Conservation (phyloP, 2,888 invertebrate genomes). For the Corythucha ciliata region DNA sequence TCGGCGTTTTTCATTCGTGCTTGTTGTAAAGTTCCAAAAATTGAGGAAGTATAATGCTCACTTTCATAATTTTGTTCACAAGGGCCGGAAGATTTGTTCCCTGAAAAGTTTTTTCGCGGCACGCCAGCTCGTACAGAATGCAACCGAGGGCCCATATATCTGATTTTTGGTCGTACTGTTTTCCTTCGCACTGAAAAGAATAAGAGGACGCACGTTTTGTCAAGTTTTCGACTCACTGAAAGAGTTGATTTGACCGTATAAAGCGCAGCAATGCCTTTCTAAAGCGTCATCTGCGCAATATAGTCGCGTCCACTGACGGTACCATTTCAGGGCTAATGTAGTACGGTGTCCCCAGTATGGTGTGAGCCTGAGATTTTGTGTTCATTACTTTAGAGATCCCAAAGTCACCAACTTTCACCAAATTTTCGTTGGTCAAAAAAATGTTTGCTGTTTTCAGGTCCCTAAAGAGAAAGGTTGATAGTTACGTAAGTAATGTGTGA, state of each 20-base stretch:
- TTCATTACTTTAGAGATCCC: constrained; percentile 66
- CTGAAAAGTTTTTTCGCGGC: constrained; percentile 61
- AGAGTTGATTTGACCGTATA: background rate
- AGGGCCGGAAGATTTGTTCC: constrained; percentile 61
- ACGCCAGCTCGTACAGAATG: constrained; percentile 64
- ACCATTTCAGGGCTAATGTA: constrained; percentile 68
- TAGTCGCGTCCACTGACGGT: constrained; percentile 31
- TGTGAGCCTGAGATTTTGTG: constrained; percentile 55
- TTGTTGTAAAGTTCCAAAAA: background rate
- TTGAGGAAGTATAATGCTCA: too few species aligned
- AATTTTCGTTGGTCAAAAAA: constrained; percentile 56
- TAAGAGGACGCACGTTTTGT: constrained; percentile 7
- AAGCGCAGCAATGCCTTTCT: background rate
- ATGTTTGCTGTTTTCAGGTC: constrained; percentile 67
- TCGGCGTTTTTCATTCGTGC: background rate
- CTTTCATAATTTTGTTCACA: constrained; percentile 59
- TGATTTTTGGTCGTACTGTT: constrained; percentile 63
- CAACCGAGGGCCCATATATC: constrained; percentile 72
- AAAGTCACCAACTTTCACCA: constrained; percentile 64
- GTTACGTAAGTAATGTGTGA: background rate
- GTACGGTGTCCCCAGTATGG: constrained; percentile 62
- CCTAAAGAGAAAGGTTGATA: constrained; percentile 41
- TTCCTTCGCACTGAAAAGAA: constrained; percentile 57
- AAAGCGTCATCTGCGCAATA: background rate
- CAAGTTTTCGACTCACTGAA: background rate